phyloP scores from a whole-genome alignment of 2,888 invertebrate species.

The Xylocampa areola region DNA sequence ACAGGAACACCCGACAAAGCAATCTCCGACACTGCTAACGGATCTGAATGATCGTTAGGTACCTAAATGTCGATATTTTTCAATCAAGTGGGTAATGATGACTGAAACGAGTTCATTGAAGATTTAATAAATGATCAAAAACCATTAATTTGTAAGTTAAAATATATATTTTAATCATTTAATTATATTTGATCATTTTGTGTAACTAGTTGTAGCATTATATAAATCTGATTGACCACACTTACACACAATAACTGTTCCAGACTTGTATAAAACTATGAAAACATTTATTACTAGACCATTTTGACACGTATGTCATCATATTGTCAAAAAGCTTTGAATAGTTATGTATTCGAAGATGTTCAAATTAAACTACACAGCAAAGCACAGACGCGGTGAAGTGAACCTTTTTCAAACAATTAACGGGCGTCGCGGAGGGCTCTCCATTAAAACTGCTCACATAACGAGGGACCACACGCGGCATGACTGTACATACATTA shows the following conservation, averaged over 20 bases:
- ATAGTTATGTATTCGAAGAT: too few species aligned
- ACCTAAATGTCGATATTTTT: constrained; percentile 4
- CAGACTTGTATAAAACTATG: too few species aligned
- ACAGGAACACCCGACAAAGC: constrained; percentile 36
- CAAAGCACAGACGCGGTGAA: constrained; percentile 33
- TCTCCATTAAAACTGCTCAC: constrained; percentile 81
- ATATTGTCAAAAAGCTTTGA: too few species aligned
- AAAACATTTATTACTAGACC: too few species aligned
- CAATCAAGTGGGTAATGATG: background rate
- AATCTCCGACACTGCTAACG: constrained; percentile 39
- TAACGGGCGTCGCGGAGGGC: constrained; percentile 72
- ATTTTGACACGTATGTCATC: too few species aligned
- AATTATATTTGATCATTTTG: too few species aligned
- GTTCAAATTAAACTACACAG: constrained; percentile 34
- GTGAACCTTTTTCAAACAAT: constrained; percentile 78
- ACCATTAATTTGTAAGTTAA: too few species aligned
- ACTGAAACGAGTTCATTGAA: constrained; percentile 26
- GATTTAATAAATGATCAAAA: too few species aligned
- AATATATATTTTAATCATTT: too few species aligned
- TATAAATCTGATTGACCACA: too few species aligned
- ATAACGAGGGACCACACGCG: constrained; percentile 73
- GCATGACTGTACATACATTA: constrained; percentile 82
- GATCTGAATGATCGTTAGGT: constrained; percentile 25
- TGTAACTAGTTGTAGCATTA: too few species aligned
- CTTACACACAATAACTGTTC: too few species aligned